These are phyloP conservation scores for Galeopterus variegatus DNA, from an alignment of 2,113 vertebrate genomes.

Conservation along the genomic window DNA sequence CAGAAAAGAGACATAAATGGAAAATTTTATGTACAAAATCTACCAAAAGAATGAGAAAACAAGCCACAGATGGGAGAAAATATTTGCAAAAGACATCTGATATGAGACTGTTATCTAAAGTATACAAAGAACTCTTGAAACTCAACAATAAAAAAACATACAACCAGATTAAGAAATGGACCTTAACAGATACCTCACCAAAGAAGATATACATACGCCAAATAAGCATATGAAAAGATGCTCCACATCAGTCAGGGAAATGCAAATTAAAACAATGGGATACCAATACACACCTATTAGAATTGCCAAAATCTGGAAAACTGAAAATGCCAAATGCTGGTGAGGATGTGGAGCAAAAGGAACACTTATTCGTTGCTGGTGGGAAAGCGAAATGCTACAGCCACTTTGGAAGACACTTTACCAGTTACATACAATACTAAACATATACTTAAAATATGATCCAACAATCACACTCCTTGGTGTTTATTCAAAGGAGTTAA, in stretches of 20 bases:
- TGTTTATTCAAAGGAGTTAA: neutral
- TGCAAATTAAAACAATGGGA: neutral
- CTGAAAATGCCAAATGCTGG: neutral
- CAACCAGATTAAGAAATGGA: neutral
- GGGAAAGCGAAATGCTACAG: neutral
- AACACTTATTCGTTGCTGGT: neutral
- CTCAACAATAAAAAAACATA: neutral
- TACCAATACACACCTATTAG: neutral
- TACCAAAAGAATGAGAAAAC: neutral
- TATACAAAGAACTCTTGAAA: neutral
- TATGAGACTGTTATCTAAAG: neutral
- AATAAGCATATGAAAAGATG: neutral
- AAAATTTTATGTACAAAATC: conserved; percentile 29
- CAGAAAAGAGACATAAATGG: neutral
- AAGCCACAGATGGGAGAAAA: neutral
- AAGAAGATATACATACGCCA: neutral
- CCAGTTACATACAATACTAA: neutral
- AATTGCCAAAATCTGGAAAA: neutral
- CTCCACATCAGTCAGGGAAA: neutral
- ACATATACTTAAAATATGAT: neutral
- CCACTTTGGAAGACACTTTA: neutral
- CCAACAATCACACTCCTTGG: neutral
- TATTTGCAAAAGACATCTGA: neutral
- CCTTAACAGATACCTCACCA: neutral
- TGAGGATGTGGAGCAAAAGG: no score